These are phyloP conservation scores for Shargacucullia verbasci DNA, from an alignment of 2,888 invertebrate genomes.

Conservation along the genomic window DNA sequence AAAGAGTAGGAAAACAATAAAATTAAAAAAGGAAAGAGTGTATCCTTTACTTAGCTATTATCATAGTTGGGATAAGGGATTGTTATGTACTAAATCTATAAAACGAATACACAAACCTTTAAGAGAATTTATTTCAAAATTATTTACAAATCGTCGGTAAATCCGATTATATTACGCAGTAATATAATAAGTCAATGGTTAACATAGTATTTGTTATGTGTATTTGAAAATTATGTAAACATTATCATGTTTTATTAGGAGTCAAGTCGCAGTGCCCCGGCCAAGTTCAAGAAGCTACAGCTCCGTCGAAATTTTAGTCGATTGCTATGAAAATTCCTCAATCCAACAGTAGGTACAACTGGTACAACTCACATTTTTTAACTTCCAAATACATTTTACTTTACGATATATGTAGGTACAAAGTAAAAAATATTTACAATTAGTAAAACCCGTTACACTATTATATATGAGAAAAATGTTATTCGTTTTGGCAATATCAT, in stretches of 20 bases:
- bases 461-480: slow-evolving; percentile 26
- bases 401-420: slow-evolving; percentile 11
- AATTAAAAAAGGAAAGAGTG: no score
- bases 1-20: no score
- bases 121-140: slow-evolving; percentile 51
- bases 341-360: not conserved
- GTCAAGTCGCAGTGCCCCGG: slow-evolving; percentile 3
- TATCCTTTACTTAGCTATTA: no score
- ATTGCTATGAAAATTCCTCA: no score
- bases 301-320: not conserved
- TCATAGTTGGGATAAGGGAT: not conserved
- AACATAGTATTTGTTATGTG: slow-evolving; percentile 4
- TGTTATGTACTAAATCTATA: not conserved
- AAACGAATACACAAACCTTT: slow-evolving; percentile 20
- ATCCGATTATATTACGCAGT: slow-evolving; percentile 16
- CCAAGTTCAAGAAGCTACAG: slow-evolving; percentile 8
- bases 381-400: slow-evolving; percentile 22
- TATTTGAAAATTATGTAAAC: not conserved
- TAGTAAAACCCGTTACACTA: slow-evolving; percentile 37
- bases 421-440: slow-evolving; percentile 31
- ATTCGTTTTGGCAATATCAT: slow-evolving; percentile 43
- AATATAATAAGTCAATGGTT: slow-evolving; percentile 2
- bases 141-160: slow-evolving; percentile 50
- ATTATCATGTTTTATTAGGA: not conserved
- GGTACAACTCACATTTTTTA: slow-evolving; percentile 13